Percentiles rank a stretch among this genome's conserved stretches.
phyloP scores from a whole-genome alignment of 2,888 invertebrate species.

The Helleia helle region DNA sequence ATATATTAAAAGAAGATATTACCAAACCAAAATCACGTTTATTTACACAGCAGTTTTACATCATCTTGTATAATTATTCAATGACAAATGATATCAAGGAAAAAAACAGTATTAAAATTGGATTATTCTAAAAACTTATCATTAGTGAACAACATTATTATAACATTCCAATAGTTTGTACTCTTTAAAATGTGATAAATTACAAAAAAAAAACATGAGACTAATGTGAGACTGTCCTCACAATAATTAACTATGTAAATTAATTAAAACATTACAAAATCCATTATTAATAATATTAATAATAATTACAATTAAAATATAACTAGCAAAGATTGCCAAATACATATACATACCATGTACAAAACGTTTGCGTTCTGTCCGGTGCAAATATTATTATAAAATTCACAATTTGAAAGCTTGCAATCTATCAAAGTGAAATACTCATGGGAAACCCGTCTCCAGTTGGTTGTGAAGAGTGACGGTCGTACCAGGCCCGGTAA shows the following conservation, averaged over 20 bases:
- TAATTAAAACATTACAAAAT: constrained; percentile 71
- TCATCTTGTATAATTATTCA: constrained; percentile 62
- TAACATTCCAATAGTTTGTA: constrained; percentile 73
- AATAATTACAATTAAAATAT: constrained; percentile 59
- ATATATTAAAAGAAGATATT: not conserved
- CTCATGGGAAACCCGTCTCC: too few species aligned
- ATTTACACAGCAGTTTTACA: constrained; percentile 66
- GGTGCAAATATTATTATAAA: constrained; percentile 17
- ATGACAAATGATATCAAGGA: constrained; percentile 61
- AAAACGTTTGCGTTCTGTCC: constrained; percentile 33
- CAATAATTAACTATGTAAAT: constrained; percentile 68
- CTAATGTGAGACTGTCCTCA: constrained; percentile 54
- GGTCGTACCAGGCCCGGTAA: too few species aligned
- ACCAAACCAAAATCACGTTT: constrained; percentile 71
- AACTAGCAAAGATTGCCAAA: constrained; percentile 56
- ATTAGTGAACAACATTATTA: constrained; percentile 68
- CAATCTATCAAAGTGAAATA: too few species aligned
- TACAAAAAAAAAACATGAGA: constrained; percentile 69
- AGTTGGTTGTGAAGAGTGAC: too few species aligned
- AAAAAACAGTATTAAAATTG: constrained; percentile 59
- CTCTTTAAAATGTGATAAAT: constrained; percentile 73
- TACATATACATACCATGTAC: constrained; percentile 49
- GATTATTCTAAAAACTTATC: constrained; percentile 67
- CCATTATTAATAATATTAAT: constrained; percentile 54
- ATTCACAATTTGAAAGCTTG: not conserved